These are phyloP conservation scores for Typhlichthys subterraneus DNA, from an alignment of 2,797 vertebrate genomes.

Conservation along the genomic window DNA sequence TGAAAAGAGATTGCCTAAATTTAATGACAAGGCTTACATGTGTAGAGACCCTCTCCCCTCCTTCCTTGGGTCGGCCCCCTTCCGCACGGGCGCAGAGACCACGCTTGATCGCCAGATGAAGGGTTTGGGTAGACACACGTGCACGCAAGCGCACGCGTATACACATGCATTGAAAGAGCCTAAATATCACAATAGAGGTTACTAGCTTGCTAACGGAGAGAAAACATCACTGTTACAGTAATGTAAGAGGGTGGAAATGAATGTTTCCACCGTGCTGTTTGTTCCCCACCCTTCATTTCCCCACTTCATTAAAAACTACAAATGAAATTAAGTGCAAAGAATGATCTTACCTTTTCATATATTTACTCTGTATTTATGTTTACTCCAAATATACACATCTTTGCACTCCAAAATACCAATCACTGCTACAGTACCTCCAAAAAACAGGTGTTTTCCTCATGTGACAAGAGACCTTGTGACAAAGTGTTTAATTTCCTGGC, in stretches of 20 bases:
- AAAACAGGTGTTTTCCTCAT: no score
- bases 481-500: no score
- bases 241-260: slow-evolving; percentile 45
- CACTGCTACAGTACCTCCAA: no score
- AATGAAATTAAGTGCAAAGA: slow-evolving; percentile 43
- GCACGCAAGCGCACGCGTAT: slow-evolving; percentile 14
- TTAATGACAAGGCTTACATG: slow-evolving; percentile 83
- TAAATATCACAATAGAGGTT: slow-evolving; percentile 63
- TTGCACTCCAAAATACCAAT: no score
- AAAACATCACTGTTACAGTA: slow-evolving; percentile 38
- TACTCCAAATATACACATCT: neutral
- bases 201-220: slow-evolving; percentile 56
- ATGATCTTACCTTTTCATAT: slow-evolving; percentile 35
- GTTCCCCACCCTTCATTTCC: slow-evolving; percentile 30
- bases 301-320: slow-evolving; percentile 60
- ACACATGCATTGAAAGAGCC: slow-evolving; percentile 34
- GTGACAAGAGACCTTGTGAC: no score
- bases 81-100: slow-evolving; percentile 58
- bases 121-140: slow-evolving; percentile 34
- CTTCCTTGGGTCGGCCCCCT: slow-evolving; percentile 66
- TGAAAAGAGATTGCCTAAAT: slow-evolving; percentile 73
- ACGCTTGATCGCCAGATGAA: slow-evolving; percentile 70
- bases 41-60: slow-evolving; percentile 74
- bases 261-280: slow-evolving; percentile 15
- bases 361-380: slow-evolving; percentile 4